phyloP scores from a whole-genome alignment of 2,888 invertebrate species.

The Metacarcinus magister region DNA sequence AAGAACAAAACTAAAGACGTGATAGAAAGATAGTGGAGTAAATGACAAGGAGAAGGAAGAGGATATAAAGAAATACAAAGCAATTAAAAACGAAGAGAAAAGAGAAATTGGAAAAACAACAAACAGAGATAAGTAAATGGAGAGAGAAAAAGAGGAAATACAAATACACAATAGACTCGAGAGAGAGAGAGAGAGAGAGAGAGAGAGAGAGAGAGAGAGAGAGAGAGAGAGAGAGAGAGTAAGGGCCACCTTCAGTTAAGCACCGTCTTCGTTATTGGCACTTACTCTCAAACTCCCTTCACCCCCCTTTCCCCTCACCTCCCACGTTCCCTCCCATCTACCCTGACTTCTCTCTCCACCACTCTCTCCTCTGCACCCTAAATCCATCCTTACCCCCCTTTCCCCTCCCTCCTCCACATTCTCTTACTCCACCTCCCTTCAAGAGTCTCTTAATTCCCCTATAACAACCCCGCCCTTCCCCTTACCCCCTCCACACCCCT shows the following conservation, averaged over 20 bases:
- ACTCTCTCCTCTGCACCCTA: not conserved
- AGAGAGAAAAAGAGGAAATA: not conserved
- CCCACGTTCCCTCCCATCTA: not conserved
- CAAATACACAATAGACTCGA: not conserved
- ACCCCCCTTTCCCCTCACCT: not conserved
- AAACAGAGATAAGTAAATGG: not conserved
- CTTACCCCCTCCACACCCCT: not conserved
- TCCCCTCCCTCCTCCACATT: not conserved
- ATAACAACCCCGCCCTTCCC: too few species aligned
- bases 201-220: conserved; percentile 31
- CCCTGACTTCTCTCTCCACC: not conserved
- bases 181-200: not conserved
- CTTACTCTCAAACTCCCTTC: not conserved
- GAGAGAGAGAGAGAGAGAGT: not conserved
- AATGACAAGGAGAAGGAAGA: not conserved
- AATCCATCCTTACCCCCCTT: not conserved
- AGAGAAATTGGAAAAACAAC: not conserved
- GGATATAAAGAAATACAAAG: not conserved
- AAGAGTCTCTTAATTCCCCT: conserved; percentile 3
- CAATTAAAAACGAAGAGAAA: not conserved
- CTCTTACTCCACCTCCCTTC: not conserved
- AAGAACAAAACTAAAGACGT: not conserved
- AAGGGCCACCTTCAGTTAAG: not conserved
- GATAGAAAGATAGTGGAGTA: not conserved
- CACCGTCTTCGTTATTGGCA: conserved; percentile 5